Evolutionary conservation across 2,888 invertebrate species (phyloP).

Genomic region (Pomacea canaliculata): DNA sequence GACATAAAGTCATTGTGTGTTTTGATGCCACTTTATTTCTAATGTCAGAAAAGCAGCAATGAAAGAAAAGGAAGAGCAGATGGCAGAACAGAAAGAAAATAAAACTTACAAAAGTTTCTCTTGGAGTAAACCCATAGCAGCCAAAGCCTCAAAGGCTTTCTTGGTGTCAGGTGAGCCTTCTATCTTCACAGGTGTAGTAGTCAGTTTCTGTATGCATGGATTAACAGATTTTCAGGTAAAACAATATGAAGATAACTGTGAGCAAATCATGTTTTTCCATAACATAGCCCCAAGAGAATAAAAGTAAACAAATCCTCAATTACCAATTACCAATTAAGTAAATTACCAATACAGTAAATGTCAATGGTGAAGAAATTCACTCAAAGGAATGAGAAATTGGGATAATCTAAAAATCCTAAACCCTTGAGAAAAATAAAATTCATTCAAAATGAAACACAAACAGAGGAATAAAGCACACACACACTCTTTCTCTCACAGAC

Average conservation of each 20-base stretch:
- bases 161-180: conserved; percentile 49
- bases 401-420: too few relatives aligned
- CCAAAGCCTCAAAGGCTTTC: conserved; percentile 65
- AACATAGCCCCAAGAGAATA: neutral
- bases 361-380: too few relatives aligned
- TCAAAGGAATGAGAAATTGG: too few relatives aligned
- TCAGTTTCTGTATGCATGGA: conserved; percentile 11
- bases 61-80: neutral
- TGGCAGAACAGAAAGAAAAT: too few relatives aligned
- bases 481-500: too few relatives aligned
- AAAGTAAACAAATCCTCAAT: neutral
- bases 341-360: too few relatives aligned
- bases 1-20: neutral
- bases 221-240: too few relatives aligned
- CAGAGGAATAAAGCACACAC: too few relatives aligned
- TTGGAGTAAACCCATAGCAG: conserved; percentile 62
- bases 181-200: conserved; percentile 10
- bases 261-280: neutral
- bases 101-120: conserved; percentile 61
- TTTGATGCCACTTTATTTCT: neutral
- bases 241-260: too few relatives aligned
- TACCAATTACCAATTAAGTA: too few relatives aligned
- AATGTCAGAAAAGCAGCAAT: neutral
- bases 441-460: too few relatives aligned
- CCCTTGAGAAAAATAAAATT: too few relatives aligned